Conservation (phyloP, 2,113 vertebrate species). For the Hippopotamus amphibius region DNA sequence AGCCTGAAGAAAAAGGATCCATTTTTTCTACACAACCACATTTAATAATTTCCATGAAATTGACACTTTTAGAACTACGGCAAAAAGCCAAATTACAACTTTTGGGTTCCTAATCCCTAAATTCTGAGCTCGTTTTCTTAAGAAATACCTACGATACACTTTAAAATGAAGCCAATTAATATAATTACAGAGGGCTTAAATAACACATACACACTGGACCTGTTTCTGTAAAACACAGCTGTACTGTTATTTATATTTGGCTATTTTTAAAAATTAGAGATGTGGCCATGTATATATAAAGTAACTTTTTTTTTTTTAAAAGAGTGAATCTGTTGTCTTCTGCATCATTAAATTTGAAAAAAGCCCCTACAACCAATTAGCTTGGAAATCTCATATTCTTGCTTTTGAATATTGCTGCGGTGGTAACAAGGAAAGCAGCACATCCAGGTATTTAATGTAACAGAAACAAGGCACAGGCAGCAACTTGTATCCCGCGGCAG, state of each 20-base stretch:
- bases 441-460: conserved; percentile 62
- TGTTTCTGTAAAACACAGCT: conserved; percentile 71
- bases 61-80: conserved; percentile 60
- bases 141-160: conserved; percentile 67
- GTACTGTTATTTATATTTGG: conserved; percentile 69
- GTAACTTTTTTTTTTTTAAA: conserved; percentile 62
- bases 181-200: conserved; percentile 66
- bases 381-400: conserved; percentile 53
- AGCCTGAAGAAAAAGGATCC: conserved; percentile 50
- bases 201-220: conserved; percentile 52
- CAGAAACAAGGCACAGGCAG: conserved; percentile 68
- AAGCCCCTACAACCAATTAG: conserved; percentile 23
- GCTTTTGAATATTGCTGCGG: conserved; percentile 46
- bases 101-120: conserved; percentile 50
- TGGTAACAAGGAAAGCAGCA: conserved; percentile 50
- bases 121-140: conserved; percentile 58
- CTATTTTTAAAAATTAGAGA: conserved; percentile 63
- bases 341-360: conserved; percentile 30
- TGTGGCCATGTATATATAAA: not conserved
- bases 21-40: conserved; percentile 65
- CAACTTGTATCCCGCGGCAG: conserved; percentile 73
- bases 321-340: conserved; percentile 50
- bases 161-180: conserved; percentile 71
- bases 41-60: conserved; percentile 70
- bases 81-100: conserved; percentile 63